Evolutionary conservation across 2,797 vertebrate species (phyloP), one percentile per base, ranked within the genome.

Genomic region (Gadopsis bispinosus): DNA sequence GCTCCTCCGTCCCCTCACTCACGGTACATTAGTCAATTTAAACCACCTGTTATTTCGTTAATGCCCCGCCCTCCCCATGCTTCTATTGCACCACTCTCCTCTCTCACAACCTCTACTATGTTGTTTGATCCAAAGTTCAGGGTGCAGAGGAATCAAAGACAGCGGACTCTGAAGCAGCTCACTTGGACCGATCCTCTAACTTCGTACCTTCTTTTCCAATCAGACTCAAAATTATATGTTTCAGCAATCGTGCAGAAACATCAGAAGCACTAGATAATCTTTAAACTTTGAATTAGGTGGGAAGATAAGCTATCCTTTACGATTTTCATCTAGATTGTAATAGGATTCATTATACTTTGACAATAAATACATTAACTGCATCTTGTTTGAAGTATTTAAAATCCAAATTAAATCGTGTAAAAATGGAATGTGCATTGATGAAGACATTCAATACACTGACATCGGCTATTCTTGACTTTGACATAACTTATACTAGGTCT

Each of bases 121-220:
- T 0, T n/a, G 19, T 77, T 69, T 75, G 51, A 78, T 63, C 51
- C 1, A 5, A 54, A 62, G 19, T 58, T 62, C 48, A 72, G 54
- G 26, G 19, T 17, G 10, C 22, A 37, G 35, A 53, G 37, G 17
- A n/a, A 54, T 31, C 20, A 29, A 26, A 69, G 13, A 31, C 20
- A 16, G 5, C 0, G 8, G 51, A 35, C 48, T 39, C 17, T 29
- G 13, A 43, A 62, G 41, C 61, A 60, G 37, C 16, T 63, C 29
- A 7, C 37, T 53, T 9, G 1, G 13, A 41, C 1, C 5, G 26
- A 50, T 43, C 3, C 1, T 62, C 3, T 0, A 31, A 50, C 33
- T 35, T 35, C 60, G 11, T 37, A 9, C 10, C 22, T 20, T 60
- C 20, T 45, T 66, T 51, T 39, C 33, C 51, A 31, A 19, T 53